A percentile compares a stretch with the other conserved stretches of the same genome.
phyloP scores from a whole-genome alignment of 2,113 vertebrate species.

The Tragelaphus scriptus region DNA sequence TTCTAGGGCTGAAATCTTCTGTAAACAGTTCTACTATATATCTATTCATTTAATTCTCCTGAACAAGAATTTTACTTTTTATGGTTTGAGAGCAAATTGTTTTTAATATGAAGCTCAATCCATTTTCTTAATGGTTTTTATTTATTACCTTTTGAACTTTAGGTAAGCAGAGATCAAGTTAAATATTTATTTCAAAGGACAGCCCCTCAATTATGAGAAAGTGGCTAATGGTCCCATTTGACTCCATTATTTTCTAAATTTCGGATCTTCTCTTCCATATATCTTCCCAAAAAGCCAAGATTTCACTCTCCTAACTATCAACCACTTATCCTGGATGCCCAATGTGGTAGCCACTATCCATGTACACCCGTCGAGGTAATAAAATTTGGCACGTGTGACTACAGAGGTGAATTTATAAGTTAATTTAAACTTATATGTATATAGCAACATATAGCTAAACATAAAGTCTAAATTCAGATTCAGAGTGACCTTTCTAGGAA shows the following conservation, averaged over 20 bases:
- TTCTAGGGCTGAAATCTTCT: background rate
- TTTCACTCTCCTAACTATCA: background rate
- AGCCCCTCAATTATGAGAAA: background rate
- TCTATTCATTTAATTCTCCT: background rate
- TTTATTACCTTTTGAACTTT: background rate
- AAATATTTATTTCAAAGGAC: background rate
- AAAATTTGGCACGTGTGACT: background rate
- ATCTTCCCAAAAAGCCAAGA: background rate
- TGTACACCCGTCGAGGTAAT: background rate
- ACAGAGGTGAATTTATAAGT: background rate
- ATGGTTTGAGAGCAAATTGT: background rate
- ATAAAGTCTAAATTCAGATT: background rate
- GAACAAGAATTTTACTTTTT: background rate
- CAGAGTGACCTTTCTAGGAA: background rate
- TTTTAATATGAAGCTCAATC: background rate
- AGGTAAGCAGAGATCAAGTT: background rate
- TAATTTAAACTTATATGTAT: background rate
- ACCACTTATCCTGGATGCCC: background rate
- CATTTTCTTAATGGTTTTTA: background rate
- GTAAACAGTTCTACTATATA: background rate
- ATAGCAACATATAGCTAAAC: background rate
- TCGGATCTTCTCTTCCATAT: background rate
- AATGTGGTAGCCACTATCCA: background rate
- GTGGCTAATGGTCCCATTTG: background rate
- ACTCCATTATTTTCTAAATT: background rate